Evolutionary conservation across 2,113 vertebrate genomes (phyloP), one percentile per base, ranked within the genome.

Genomic region (Atherinomorus stipes): DNA sequence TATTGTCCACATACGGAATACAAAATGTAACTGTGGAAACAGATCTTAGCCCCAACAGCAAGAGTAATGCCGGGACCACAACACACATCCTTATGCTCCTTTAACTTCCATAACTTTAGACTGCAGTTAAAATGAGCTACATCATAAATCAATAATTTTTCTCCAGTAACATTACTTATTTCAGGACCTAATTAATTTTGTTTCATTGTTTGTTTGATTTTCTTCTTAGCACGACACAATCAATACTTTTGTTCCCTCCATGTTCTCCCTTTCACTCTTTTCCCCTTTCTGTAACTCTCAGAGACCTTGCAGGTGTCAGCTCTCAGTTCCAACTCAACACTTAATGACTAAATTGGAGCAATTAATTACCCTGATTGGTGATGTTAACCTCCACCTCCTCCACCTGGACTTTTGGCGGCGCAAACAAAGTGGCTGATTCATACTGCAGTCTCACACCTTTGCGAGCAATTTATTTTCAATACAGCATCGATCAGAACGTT

Each of bases 291-390:
- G 59, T 50, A 42, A 49, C 76, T 65, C 63, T 63, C 60, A 1
- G 72, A 63, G 74, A 81, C 74, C 77, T 58, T 11, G 73, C 84
- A 85, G 82, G 86, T 87, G 74, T 84, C 86, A 63, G 62, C 67
- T 63, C 70, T 69, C 25, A 1, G 26, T 78, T 78, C 72, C 72
- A 76, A 62, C 78, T 80, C 62, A 74, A 85, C 84, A 75, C 83
- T 60, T 83, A 88, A 89, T 84, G 82, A 82, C 85, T 86, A 89
- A 90, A 88, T 89, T 84, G 83, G 73, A 72, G 76, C 76, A 80
- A 88, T 89, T 86, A 88, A 83, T 86, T 87, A 88, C 67, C 51
- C 59, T 71, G 83, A 88, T 88, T 69, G 67, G 80, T 81, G 83
- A 86, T 74, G 80, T 86, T 88, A 90, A 91, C 87, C 90, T 83